These are phyloP conservation scores for Acyrthosiphon pisum DNA, from an alignment of 1,140 invertebrate genomes.

Conservation along the genomic window DNA sequence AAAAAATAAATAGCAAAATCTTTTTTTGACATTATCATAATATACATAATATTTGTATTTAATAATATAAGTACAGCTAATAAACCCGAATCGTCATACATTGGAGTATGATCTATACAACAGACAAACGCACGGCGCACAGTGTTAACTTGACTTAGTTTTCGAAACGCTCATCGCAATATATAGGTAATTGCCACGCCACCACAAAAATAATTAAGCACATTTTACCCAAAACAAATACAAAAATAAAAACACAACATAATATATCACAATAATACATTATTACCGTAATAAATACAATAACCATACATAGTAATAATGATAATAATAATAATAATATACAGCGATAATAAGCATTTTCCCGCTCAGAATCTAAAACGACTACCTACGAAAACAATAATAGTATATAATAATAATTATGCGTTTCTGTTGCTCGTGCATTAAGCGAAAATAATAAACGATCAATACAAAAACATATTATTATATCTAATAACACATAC, in stretches of 20 bases:
- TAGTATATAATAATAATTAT: neutral
- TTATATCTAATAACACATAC: neutral
- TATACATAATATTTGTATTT: neutral
- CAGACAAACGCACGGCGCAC: too few relatives aligned
- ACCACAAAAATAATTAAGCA: neutral
- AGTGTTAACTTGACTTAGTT: neutral
- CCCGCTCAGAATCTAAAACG: neutral
- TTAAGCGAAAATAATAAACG: neutral
- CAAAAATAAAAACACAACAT: constrained; percentile 18
- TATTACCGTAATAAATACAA: neutral
- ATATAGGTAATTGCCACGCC: neutral
- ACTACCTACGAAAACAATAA: neutral
- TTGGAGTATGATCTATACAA: neutral
- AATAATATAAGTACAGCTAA: neutral
- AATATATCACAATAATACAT: constrained; percentile 12
- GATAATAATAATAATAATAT: neutral
- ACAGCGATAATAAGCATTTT: neutral
- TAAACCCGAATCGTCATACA: neutral
- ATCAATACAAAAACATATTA: neutral
- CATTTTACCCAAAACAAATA: neutral
- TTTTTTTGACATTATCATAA: neutral
- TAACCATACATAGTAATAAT: neutral
- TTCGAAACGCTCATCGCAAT: neutral
- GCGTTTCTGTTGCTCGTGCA: neutral
- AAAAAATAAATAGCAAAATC: neutral